These are phyloP conservation scores for Dicyrtomina minuta DNA, from an alignment of 2,888 invertebrate genomes.

Conservation along the genomic window DNA sequence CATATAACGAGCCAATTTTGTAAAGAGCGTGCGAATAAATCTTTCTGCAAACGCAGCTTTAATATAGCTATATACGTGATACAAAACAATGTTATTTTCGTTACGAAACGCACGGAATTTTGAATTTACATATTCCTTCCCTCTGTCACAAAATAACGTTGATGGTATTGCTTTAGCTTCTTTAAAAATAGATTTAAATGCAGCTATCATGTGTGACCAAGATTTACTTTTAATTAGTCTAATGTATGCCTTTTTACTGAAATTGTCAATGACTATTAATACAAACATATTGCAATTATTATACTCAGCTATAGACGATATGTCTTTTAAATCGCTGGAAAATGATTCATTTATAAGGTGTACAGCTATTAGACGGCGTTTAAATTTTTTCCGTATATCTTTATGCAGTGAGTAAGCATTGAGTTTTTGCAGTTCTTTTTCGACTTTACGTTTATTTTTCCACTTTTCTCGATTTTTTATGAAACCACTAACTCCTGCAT, in stretches of 20 bases:
- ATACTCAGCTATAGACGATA: not conserved
- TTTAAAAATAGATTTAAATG: conserved; percentile 2
- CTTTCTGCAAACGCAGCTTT: not conserved
- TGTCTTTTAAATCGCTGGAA: conserved; percentile 1
- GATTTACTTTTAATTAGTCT: conserved; percentile 1
- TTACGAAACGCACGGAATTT: not conserved
- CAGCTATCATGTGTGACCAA: not conserved
- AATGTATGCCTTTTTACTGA: not conserved
- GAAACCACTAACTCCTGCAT: not conserved
- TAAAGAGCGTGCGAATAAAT: conserved; percentile 6
- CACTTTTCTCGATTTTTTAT: not conserved
- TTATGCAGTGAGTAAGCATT: not conserved
- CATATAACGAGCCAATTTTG: too few relatives aligned
- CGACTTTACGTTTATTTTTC: not conserved
- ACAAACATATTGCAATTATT: not conserved
- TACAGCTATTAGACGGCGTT: not conserved
- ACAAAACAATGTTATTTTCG: not conserved
- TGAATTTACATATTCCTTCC: not conserved
- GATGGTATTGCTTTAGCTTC: not conserved
- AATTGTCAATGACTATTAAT: conserved; percentile 2
- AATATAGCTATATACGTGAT: not conserved
- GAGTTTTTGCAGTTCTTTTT: not conserved
- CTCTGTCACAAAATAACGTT: not conserved
- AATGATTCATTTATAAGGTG: conserved; percentile 1
- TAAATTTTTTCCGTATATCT: not conserved